Evolutionary conservation across 1,140 invertebrate genomes (phyloP).

Genomic region (Paraescarpia echinospica): DNA sequence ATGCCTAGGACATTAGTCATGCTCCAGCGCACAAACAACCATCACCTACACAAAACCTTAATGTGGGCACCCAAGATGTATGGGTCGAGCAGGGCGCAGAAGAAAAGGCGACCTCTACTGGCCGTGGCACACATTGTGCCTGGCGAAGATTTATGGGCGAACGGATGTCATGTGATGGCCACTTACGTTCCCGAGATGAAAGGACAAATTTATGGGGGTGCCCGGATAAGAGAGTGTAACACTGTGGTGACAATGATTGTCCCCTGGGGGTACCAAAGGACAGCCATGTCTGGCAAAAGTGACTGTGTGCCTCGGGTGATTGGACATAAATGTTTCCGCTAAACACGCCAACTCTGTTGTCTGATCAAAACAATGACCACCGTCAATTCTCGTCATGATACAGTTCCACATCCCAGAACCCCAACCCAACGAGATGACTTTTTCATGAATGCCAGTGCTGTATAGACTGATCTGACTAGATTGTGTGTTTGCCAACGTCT

Average conservation of each 20-base stretch:
- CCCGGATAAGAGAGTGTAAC: not conserved
- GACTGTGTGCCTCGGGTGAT: not conserved
- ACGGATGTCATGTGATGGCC: not conserved
- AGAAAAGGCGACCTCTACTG: not conserved
- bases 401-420: not conserved
- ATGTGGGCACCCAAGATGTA: not conserved
- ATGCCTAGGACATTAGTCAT: not conserved
- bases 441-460: not conserved
- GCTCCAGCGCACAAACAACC: not conserved
- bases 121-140: not conserved
- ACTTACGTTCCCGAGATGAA: not conserved
- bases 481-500: not conserved
- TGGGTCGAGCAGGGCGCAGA: not conserved
- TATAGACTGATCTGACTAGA: not conserved
- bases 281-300: not conserved
- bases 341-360: not conserved
- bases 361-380: not conserved
- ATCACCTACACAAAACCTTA: not conserved
- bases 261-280: not conserved
- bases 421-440: not conserved
- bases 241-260: not conserved
- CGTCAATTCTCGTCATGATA: not conserved
- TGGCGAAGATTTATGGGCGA: not conserved
- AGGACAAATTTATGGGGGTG: not conserved
- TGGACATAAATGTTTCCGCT: not conserved